Evolutionary conservation across 2,113 vertebrate species (phyloP).

Genomic region (Pogonocichla stellata): DNA sequence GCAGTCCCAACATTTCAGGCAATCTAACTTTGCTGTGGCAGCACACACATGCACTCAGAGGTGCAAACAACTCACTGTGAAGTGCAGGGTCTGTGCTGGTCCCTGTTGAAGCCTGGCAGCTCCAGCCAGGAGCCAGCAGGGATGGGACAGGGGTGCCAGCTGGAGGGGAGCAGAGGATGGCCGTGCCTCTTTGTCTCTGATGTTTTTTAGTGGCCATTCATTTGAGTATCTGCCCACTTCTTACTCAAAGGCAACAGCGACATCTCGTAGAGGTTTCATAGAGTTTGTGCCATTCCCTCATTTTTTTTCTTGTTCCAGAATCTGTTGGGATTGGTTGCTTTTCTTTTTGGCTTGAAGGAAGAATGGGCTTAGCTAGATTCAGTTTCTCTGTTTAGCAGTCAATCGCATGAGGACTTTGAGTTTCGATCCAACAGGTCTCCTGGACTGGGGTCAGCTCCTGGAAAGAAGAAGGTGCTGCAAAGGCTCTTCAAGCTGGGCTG

Average conservation of each 20-base stretch:
- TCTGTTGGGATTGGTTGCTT: background rate
- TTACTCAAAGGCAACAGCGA: background rate
- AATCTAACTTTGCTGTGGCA: background rate
- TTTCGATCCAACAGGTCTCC: background rate
- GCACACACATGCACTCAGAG: rapidly evolving
- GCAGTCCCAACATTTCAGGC: background rate
- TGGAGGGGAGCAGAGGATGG: background rate
- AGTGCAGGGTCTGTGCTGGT: background rate
- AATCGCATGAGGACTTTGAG: background rate
- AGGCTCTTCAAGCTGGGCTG: background rate
- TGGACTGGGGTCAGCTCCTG: background rate
- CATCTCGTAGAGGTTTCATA: background rate
- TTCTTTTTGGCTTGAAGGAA: background rate
- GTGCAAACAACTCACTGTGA: background rate
- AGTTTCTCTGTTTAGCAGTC: background rate
- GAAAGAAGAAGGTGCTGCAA: background rate
- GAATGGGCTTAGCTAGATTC: rapidly evolving
- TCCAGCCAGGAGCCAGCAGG: background rate
- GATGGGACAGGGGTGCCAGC: background rate
- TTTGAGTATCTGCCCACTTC: background rate
- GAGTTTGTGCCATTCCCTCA: background rate
- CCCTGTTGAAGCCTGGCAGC: background rate
- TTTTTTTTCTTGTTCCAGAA: background rate
- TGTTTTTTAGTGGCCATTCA: background rate
- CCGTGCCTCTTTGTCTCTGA: background rate